Evolutionary conservation across 2,888 invertebrate genomes (phyloP).

Genomic region (Aphidius colemani): DNA sequence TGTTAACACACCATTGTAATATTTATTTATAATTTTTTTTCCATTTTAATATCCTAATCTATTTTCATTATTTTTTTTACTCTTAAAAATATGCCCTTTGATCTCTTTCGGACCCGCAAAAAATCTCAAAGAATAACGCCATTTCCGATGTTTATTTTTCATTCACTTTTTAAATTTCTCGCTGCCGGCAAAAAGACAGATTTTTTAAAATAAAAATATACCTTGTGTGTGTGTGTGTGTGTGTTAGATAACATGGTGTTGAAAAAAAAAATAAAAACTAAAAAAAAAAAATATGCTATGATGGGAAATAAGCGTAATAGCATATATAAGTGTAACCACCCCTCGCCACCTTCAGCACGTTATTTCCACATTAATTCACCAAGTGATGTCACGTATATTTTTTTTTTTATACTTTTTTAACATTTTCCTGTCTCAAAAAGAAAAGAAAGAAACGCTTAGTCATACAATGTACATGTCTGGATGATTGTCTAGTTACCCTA

Average conservation of each 20-base stretch:
- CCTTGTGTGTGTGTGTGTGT: too few species aligned
- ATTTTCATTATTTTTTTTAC: neutral
- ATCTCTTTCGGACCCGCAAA: neutral
- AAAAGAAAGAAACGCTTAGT: neutral
- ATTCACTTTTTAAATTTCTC: too few species aligned
- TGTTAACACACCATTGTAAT: neutral
- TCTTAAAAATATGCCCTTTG: too few species aligned
- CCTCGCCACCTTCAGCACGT: conserved; percentile 25
- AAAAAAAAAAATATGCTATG: too few species aligned
- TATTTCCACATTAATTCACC: conserved; percentile 21
- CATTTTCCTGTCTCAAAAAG: neutral
- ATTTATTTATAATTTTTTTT: neutral
- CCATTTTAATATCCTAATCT: neutral
- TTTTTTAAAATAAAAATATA: too few species aligned
- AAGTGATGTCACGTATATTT: conserved; percentile 7
- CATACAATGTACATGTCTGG: conserved; percentile 21
- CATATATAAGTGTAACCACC: neutral
- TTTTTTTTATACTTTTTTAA: conserved; percentile 13
- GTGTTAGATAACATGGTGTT: too few species aligned
- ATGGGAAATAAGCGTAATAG: too few species aligned
- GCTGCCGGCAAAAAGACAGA: too few species aligned
- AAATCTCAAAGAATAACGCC: neutral
- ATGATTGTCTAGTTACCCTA: conserved; percentile 33
- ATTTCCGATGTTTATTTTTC: neutral
- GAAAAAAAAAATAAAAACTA: too few species aligned